Base-by-base conservation (phyloP, 2,113 vertebrate genomes). In the Oryzias celebensis region DNA sequence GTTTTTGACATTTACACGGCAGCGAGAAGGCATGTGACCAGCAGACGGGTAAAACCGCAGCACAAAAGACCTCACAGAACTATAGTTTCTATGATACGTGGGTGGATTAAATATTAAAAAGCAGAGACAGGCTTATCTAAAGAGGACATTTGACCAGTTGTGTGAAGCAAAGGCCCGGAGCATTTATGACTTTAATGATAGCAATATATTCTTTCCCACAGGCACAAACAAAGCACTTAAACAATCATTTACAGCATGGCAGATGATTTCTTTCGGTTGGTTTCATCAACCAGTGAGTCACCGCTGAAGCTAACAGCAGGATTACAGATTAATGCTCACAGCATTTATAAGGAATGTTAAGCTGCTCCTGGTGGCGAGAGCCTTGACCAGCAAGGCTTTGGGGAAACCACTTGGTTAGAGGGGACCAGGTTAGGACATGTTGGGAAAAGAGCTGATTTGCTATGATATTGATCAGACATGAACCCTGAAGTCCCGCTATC, bases 341-440 rank as follows among this genome's bases (percentile, higher is more conserved):
- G 73, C 71, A 75, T 47, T 47, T 47, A 36, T 6, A 14, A 14
- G 53, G 50, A 78, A 71, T 61, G 59, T 59, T 46, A 45, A 56
- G 31, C 42, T 41, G 52, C 24, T 65, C 22, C 20, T 62, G 41
- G 50, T 63, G 43, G 15, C 8, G 8, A 1, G 53, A 54, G 79
- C 74, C 79, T 85, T 51, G 87, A 73, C 85, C 88, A 77, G 88
- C 88, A 64, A 88, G 87, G 72, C 71, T 14, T 65, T 14, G 0
- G 22, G 28, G 15, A 43, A 41, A 36, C 24, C 26, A 8, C 5
- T 0, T 58, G 31, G 36, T 10, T 22, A 57, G 10, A 13, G 59
- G 23, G n/a, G 24, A 28, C 12, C n/a, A 60, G n/a, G 5, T 13
- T 10, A 46, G 23, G 23, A 52, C 4, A 46, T 15, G 56, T 52